Percentiles rank a stretch among this genome's conserved stretches.
Evolutionary conservation across 2,888 invertebrate species (phyloP).

Genomic region (Latrodectus elegans): DNA sequence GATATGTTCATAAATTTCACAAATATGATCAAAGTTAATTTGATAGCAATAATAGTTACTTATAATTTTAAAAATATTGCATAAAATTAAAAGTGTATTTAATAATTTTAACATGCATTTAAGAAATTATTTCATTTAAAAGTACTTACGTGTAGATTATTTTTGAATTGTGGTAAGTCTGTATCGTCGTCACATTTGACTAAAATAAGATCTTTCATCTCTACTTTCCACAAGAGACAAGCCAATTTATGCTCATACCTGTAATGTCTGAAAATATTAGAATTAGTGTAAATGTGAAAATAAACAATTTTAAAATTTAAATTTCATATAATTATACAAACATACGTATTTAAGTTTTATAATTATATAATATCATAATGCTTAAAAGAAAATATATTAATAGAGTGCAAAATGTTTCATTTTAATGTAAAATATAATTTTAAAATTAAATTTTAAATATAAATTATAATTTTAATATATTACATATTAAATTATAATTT

Average conservation of each 20-base stretch:
- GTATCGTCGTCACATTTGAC: slow-evolving; percentile 63
- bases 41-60: too few species aligned
- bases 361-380: not conserved
- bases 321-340: not conserved
- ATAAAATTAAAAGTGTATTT: too few species aligned
- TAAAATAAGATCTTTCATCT: slow-evolving; percentile 78
- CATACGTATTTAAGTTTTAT: not conserved
- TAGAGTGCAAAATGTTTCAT: too few species aligned
- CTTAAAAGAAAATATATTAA: too few species aligned
- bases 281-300: not conserved
- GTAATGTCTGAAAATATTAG: slow-evolving; percentile 74
- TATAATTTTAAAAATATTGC: too few species aligned
- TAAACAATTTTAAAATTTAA: too few species aligned
- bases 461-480: too few species aligned
- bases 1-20: too few species aligned
- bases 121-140: not conserved
- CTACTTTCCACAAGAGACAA: slow-evolving; percentile 77
- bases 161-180: slow-evolving; percentile 65
- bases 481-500: too few species aligned
- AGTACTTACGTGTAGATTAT: not conserved
- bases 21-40: too few species aligned
- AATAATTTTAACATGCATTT: not conserved
- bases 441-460: too few species aligned
- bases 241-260: slow-evolving; percentile 78
- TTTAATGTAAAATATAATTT: too few species aligned